Percentiles rank a stretch among this genome's conserved stretches.
These are phyloP conservation scores for Cenopis cana DNA, from an alignment of 2,888 invertebrate species.

Conservation along the genomic window DNA sequence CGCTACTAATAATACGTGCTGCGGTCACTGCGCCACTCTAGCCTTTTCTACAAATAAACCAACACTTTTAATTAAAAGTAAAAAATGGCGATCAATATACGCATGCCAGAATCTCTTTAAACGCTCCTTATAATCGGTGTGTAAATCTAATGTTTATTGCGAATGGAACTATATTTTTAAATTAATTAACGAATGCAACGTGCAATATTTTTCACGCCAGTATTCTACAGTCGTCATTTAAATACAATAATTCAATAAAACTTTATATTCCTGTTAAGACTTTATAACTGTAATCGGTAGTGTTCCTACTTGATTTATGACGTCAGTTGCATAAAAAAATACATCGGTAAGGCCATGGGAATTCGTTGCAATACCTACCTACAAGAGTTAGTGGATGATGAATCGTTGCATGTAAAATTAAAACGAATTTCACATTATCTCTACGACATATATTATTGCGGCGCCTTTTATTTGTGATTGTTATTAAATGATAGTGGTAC, in stretches of 20 bases:
- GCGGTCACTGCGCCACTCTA: slow-evolving; percentile 29
- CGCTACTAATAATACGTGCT: slow-evolving; percentile 65
- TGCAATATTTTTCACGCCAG: slow-evolving; percentile 7
- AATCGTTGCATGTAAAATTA: slow-evolving; percentile 30
- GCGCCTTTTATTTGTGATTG: slow-evolving; percentile 75
- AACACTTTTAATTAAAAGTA: slow-evolving; percentile 30
- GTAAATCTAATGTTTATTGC: slow-evolving; percentile 1
- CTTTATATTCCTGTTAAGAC: slow-evolving; percentile 23
- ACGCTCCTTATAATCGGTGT: neutral
- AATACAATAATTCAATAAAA: slow-evolving; percentile 38
- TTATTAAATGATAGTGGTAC: slow-evolving; percentile 78
- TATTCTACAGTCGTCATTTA: slow-evolving; percentile 7
- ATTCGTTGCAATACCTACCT: slow-evolving; percentile 25
- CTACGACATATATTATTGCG: slow-evolving; percentile 52
- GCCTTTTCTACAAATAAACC: slow-evolving; percentile 37
- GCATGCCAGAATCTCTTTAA: neutral
- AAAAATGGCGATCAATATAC: slow-evolving; percentile 14
- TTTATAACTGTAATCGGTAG: slow-evolving; percentile 40
- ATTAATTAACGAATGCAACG: slow-evolving; percentile 18
- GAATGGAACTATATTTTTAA: slow-evolving; percentile 7
- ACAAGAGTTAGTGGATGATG: slow-evolving; percentile 29
- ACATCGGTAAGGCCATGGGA: slow-evolving; percentile 12
- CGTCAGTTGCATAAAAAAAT: slow-evolving; percentile 19
- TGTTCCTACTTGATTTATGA: slow-evolving; percentile 36
- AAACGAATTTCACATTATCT: slow-evolving; percentile 40